phyloP scores from a whole-genome alignment of 2,113 vertebrate genomes.

The Ovis aries region DNA sequence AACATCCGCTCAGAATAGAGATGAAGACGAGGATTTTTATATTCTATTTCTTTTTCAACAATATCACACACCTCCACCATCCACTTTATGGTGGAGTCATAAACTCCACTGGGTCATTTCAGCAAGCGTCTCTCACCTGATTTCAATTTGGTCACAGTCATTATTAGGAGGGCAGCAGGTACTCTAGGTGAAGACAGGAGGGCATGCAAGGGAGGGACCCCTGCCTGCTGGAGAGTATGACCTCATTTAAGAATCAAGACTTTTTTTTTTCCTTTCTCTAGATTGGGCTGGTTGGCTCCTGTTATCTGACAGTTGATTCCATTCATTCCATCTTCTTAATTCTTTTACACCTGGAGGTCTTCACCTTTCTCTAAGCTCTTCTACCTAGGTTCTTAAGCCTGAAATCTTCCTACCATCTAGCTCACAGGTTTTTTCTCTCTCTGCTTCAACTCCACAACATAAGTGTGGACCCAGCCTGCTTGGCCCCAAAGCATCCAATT shows the following conservation, averaged over 20 bases:
- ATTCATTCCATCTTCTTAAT: background rate
- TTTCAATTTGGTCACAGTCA: background rate
- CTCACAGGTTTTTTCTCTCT: background rate
- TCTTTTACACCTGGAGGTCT: background rate
- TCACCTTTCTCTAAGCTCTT: background rate
- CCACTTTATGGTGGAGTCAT: background rate
- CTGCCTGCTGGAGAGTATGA: background rate
- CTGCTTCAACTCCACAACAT: background rate
- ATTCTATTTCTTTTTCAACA: background rate
- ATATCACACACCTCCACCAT: background rate
- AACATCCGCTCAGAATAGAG: background rate
- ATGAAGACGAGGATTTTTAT: background rate
- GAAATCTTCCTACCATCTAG: background rate
- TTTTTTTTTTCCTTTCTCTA: background rate
- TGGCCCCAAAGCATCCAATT: too few relatives aligned
- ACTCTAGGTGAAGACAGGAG: background rate
- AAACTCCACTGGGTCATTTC: background rate
- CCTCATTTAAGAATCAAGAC: background rate
- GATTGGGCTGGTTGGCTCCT: rapidly evolving
- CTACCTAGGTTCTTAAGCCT: background rate
- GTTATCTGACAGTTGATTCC: rapidly evolving
- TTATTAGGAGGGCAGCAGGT: background rate
- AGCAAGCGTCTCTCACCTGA: background rate
- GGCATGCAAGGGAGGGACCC: background rate
- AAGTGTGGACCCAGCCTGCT: background rate